Conservation (phyloP, 2,113 vertebrate genomes). For the Cyrtonyx montezumae region DNA sequence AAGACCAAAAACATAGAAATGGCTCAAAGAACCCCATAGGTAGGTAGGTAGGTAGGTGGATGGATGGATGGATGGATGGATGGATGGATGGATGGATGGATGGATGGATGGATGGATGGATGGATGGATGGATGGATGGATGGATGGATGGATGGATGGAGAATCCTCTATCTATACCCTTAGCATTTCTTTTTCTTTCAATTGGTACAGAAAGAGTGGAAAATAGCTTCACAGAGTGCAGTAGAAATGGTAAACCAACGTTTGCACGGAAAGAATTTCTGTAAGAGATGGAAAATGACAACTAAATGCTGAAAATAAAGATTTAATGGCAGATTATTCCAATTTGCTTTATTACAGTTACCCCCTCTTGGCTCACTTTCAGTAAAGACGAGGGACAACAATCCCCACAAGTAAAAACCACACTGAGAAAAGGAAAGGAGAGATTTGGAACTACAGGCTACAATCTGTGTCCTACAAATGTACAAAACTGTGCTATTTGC, state of each 20-base stretch:
- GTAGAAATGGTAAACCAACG: neutral
- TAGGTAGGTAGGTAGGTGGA: too few species aligned
- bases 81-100: too few species aligned
- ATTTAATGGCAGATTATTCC: neutral
- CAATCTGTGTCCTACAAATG: neutral
- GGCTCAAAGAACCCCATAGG: neutral
- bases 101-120: too few species aligned
- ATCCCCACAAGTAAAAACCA: neutral
- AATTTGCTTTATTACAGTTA: neutral
- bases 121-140: too few species aligned
- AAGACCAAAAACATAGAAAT: neutral
- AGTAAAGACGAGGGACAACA: neutral
- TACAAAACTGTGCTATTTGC: neutral
- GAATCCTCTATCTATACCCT: neutral
- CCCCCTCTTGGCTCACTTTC: neutral
- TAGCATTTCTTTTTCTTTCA: neutral
- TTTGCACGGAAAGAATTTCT: neutral
- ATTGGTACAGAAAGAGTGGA: neutral
- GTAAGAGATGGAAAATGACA: neutral
- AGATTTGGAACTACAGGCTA: neutral
- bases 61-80: too few species aligned
- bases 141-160: too few species aligned
- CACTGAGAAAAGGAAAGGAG: neutral
- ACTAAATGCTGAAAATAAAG: neutral
- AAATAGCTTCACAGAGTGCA: neutral